Base-by-base conservation (phyloP, 2,113 vertebrate species). In the Platichthys flesus region DNA sequence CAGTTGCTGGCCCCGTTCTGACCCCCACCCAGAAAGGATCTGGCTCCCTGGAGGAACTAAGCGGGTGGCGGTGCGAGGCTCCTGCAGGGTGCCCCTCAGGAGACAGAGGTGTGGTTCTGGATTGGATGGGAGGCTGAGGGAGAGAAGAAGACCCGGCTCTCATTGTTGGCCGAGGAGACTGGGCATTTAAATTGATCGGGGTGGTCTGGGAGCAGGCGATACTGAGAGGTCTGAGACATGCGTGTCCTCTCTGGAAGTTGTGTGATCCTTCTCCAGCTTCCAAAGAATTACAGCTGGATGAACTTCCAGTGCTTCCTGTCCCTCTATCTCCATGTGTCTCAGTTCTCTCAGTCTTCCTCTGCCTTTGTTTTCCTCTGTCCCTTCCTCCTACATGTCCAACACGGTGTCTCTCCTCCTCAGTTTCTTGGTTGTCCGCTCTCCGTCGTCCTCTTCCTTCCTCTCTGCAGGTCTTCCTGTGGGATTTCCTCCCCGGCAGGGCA, bases 391-490 rank as follows among this genome's bases (percentile, higher is more conserved):
- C 67, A 21, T 67, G 65, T 65, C 71, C 74, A 66, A 16, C 26
- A 54, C 16, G 24, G 16, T 18, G 56, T 65, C 59, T 74, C 26
- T 74, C 76, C 18, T 89, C 82, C 1, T 81, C 79, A 8, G 59
- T 55, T 7, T 87, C 78, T 31, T 66, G 75, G 21, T 62, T 62
- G 67, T 73, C 70, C 7, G 79, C 84, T 63, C 45, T 85, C 75
- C 69, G 56, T 61, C 84, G 60, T 51, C 59, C 82, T 68, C 71
- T 69, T 52, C 57, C 90, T 87, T 95, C 95, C 89, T 94, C 93
- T 77, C 93, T 91, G 67, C 23, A 78, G 65, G 95, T 93, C 88
- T 96, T 95, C 79, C 91, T 94, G 65, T 91, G 90, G 67, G 79
- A 81, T 73, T 90, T 91, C 88, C 92, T 94, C 61, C 92, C 69